Evolutionary conservation across 2,888 invertebrate species (phyloP).

Genomic region (Drosophila ezoana): DNA sequence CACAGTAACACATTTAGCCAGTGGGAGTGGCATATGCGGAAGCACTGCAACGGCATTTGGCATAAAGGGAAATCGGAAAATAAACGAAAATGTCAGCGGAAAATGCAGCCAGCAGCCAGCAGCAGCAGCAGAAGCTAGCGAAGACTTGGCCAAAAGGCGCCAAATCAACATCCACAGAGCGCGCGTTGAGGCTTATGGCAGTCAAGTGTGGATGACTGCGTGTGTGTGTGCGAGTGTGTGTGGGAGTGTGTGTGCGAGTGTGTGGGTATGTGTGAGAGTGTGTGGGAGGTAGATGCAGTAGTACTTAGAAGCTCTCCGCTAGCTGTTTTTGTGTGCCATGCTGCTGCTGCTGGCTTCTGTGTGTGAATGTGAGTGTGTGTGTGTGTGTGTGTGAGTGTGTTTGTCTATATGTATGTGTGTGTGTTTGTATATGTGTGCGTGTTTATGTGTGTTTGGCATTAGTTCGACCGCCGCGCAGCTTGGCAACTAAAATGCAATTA

Average conservation of each 20-base stretch:
- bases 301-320: constrained; percentile 46
- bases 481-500: constrained; percentile 78
- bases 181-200: constrained; percentile 75
- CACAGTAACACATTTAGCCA: constrained; percentile 76
- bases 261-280: constrained; percentile 33
- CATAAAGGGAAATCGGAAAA: constrained; percentile 77
- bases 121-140: constrained; percentile 8
- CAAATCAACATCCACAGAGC: constrained; percentile 68
- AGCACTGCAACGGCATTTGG: constrained; percentile 64
- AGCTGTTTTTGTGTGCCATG: constrained; percentile 51
- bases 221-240: constrained; percentile 1
- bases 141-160: constrained; percentile 60
- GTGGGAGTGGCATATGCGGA: constrained; percentile 53
- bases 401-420: neutral
- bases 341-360: constrained; percentile 14
- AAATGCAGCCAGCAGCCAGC: constrained; percentile 51
- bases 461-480: constrained; percentile 60
- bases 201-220: constrained; percentile 51
- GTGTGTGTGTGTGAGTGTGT: constrained; percentile 11
- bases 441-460: constrained; percentile 47
- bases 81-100: constrained; percentile 79
- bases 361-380: neutral
- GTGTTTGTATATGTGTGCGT: neutral
- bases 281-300: neutral
- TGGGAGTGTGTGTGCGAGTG: constrained; percentile 19